Conservation (phyloP, 2,888 invertebrate species). For the Archips crataeganus region DNA sequence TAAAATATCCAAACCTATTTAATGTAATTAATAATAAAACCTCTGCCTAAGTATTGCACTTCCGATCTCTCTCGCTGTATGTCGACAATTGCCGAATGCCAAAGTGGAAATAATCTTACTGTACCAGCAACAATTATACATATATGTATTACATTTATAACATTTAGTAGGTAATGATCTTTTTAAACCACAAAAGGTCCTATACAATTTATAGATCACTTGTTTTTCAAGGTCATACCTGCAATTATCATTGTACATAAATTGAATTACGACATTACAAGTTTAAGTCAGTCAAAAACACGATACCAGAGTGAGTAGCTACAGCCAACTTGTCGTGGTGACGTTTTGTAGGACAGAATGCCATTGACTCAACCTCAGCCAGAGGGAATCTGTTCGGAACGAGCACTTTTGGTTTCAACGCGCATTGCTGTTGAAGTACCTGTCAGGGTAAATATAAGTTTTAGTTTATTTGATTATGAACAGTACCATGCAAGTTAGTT, state of each 20-base stretch:
- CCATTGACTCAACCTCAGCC: conserved; percentile 64
- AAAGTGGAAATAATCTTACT: too few relatives aligned
- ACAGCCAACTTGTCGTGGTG: conserved; percentile 66
- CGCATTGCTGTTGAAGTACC: conserved; percentile 46
- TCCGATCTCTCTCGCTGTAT: too few relatives aligned
- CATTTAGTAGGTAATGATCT: neutral
- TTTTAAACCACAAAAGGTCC: neutral
- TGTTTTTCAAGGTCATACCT: neutral
- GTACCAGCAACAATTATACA: neutral
- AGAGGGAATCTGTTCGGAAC: conserved; percentile 73
- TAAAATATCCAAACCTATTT: too few relatives aligned
- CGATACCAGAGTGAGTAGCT: conserved; percentile 69
- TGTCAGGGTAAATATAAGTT: conserved; percentile 13
- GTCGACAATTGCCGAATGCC: too few relatives aligned
- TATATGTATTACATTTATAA: neutral
- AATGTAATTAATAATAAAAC: too few relatives aligned
- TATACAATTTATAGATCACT: neutral
- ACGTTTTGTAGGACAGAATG: conserved; percentile 63
- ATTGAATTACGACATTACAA: neutral
- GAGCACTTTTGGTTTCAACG: conserved; percentile 48
- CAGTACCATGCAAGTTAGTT: neutral
- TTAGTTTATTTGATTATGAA: too few relatives aligned
- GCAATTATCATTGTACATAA: neutral
- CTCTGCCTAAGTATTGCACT: too few relatives aligned
- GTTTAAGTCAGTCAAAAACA: conserved; percentile 60